Conservation (phyloP, 2,888 invertebrate species). For the Lamellibrachia columna region DNA sequence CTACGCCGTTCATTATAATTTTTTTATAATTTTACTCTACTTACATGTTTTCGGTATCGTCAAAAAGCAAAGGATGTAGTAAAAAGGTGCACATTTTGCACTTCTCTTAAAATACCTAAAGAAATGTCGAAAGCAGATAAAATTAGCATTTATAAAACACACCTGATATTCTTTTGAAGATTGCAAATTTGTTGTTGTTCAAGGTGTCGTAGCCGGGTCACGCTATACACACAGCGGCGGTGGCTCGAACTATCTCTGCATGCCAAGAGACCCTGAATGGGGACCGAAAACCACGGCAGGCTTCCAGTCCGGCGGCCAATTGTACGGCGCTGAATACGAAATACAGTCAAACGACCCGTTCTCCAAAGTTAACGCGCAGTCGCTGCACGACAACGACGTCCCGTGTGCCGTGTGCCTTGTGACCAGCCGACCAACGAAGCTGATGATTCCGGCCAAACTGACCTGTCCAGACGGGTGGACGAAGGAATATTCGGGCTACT, state of each 20-base stretch:
- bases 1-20: too few relatives aligned
- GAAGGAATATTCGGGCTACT: constrained; percentile 37
- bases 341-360: neutral
- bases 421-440: constrained; percentile 24
- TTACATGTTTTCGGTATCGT: too few relatives aligned
- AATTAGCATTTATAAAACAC: too few relatives aligned
- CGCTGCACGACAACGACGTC: constrained; percentile 35
- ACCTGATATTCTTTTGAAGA: too few relatives aligned
- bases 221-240: too few relatives aligned
- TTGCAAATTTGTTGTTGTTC: too few relatives aligned
- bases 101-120: too few relatives aligned
- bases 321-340: constrained; percentile 17
- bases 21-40: too few relatives aligned
- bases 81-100: too few relatives aligned
- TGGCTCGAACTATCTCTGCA: constrained; percentile 30
- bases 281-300: constrained; percentile 17
- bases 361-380: neutral
- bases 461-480: constrained; percentile 37
- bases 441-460: constrained; percentile 38
- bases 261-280: constrained; percentile 31
- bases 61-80: too few relatives aligned
- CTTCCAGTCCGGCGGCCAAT: neutral
- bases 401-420: constrained; percentile 39
- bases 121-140: too few relatives aligned
- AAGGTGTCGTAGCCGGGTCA: too few relatives aligned